Base-by-base conservation (phyloP, 2,888 invertebrate genomes). In the Deilephila elpenor region DNA sequence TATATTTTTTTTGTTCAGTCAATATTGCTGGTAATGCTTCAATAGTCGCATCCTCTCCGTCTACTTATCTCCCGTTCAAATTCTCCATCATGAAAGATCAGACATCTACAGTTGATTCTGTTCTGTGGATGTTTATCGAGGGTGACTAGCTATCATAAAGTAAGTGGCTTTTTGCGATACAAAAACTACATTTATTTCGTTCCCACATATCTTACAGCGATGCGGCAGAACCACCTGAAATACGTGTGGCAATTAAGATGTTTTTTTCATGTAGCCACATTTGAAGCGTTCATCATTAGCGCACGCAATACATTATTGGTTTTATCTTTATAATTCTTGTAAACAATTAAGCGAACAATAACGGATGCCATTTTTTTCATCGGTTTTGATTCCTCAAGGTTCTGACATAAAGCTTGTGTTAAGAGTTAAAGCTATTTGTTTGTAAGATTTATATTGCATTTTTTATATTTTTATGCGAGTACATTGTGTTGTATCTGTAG, bases 301-400 rank as follows among this genome's bases (percentile, higher is more conserved):
- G 44, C 64, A 67, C 64, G 64, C 64, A 25, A 44, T 67, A 20
- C 25, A 51, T 44, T 61, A 37, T 64, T 64, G 34, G 51, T 51
- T 60, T 29, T 51, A 67, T 67, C 51, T 67, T 67, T 44, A 51
- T 25, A 25, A 64, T 67, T 67, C 67, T 67, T 67, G 67, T 67
- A 67, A 67, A 67, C 67, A 51, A 51, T 67, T 67, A 67, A 44
- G 37, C 34, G 64, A 64, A 37, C 61, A 32, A 37, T 64, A 64
- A 64, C 64, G 34, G 37, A 37, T 64, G 64, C 32, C 37, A 32
- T 37, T 64, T 64, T 64, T 37, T 11, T 3, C 64, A 14, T 44
- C 37, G 37, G 11, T 20, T 20, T 64, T 64, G 44, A 64, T 44
- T 64, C 44, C 14, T 44, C 44, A 20, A 64, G 37, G 64, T 44